phyloP scores from a whole-genome alignment of 1,140 invertebrate species.

The Pissodes strobi region DNA sequence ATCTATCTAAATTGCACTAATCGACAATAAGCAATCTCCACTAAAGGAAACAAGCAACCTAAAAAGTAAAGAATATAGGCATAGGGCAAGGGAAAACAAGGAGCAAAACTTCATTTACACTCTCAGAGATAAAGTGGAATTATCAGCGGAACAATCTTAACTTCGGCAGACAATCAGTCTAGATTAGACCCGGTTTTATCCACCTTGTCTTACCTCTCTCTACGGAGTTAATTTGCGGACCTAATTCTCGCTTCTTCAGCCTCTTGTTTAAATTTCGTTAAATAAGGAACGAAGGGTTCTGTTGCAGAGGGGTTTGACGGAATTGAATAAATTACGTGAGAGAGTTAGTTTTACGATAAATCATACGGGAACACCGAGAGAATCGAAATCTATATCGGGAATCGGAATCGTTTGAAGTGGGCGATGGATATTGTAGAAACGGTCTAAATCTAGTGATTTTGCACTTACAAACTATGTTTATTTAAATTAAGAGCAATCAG shows the following conservation, averaged over 20 bases:
- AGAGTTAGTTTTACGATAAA: neutral
- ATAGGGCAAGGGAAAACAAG: conserved; percentile 3
- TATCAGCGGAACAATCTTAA: conserved; percentile 36
- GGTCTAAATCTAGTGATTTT: no score
- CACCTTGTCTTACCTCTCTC: conserved; percentile 36
- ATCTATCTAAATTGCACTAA: no score
- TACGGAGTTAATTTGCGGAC: conserved; percentile 32
- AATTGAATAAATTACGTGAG: neutral
- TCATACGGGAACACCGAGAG: no score
- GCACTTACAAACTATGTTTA: no score
- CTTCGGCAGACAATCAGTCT: conserved; percentile 36
- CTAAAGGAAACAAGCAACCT: no score
- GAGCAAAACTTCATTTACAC: conserved; percentile 31
- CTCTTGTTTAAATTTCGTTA: conserved; percentile 32
- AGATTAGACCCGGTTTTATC: conserved; percentile 35
- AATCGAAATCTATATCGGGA: no score
- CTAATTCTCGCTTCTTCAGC: conserved; percentile 17
- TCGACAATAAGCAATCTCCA: no score
- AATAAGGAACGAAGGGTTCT: neutral
- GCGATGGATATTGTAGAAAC: no score
- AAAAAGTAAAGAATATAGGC: conserved; percentile 8
- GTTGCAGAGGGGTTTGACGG: neutral
- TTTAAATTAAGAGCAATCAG: no score
- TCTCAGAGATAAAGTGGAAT: conserved; percentile 29
- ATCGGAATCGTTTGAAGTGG: no score